These are phyloP conservation scores for Lutraria rhynchaena DNA, from an alignment of 1,140 invertebrate species.

Conservation along the genomic window DNA sequence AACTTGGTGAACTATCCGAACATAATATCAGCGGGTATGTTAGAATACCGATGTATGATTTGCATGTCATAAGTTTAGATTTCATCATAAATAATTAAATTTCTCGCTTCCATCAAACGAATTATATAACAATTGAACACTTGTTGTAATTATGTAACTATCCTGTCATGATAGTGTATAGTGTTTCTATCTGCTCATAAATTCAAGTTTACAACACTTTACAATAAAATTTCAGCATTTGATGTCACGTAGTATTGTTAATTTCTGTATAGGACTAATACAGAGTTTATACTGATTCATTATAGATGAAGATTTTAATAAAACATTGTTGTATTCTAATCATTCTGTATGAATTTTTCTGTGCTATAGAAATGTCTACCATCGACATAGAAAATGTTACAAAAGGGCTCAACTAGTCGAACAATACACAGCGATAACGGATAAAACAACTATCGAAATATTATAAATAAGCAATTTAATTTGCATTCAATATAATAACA, in stretches of 20 bases:
- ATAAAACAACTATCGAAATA: conserved; percentile 45
- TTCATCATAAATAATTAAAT: no score
- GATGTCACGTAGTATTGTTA: neutral
- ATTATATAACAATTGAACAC: no score
- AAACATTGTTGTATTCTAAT: conserved; percentile 8
- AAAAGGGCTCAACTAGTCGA: conserved; percentile 17
- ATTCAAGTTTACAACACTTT: no score
- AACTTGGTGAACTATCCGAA: no score
- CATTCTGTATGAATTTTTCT: conserved; percentile 9
- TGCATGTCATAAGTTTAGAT: no score
- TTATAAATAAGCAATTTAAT: conserved; percentile 53
- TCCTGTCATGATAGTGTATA: no score
- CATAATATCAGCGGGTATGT: no score
- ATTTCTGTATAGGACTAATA: neutral
- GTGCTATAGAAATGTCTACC: conserved; percentile 39
- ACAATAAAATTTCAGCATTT: neutral
- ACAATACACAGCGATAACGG: conserved; percentile 33
- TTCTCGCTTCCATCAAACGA: no score
- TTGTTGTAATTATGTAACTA: no score
- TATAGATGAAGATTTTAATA: conserved; percentile 30
- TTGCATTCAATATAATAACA: conserved; percentile 50
- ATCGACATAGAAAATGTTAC: conserved; percentile 37
- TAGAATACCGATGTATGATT: no score
- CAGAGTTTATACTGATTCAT: neutral
- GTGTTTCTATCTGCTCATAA: no score